phyloP scores from a whole-genome alignment of 1,140 invertebrate species.

The Panagrolaimus sp. region DNA sequence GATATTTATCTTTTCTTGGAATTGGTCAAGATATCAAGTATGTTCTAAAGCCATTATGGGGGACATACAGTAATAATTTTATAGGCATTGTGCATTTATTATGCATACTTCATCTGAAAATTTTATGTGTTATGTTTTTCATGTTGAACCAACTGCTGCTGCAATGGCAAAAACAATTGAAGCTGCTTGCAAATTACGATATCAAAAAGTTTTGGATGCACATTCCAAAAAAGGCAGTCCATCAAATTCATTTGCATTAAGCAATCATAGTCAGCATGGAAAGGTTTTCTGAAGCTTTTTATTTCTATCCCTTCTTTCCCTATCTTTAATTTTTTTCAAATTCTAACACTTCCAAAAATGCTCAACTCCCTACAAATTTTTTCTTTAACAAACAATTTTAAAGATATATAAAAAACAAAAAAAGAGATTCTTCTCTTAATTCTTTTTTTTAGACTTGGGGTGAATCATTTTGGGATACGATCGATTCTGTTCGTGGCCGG shows the following conservation, averaged over 20 bases:
- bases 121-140: constrained; percentile 86
- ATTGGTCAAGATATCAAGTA: constrained; percentile 77
- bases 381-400: too few relatives aligned
- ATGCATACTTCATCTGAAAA: constrained; percentile 67
- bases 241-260: background rate
- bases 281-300: constrained; percentile 12
- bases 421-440: too few relatives aligned
- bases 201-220: constrained; percentile 64
- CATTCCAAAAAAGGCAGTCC: constrained; percentile 28
- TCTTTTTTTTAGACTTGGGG: constrained; percentile 11
- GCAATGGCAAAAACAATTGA: constrained; percentile 93
- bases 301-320: too few relatives aligned
- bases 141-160: constrained; percentile 85
- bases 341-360: background rate
- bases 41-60: constrained; percentile 40
- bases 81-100: constrained; percentile 81
- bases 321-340: background rate
- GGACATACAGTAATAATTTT: constrained; percentile 22
- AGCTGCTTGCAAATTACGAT: constrained; percentile 82
- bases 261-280: constrained; percentile 10
- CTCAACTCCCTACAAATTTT: too few relatives aligned
- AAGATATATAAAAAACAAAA: too few relatives aligned
- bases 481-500: background rate
- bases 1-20: constrained; percentile 89
- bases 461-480: constrained; percentile 7